Evolutionary conservation across 1,140 invertebrate genomes (phyloP), one percentile per base, ranked within the genome.

Genomic region (Eupristina koningsbergeri): DNA sequence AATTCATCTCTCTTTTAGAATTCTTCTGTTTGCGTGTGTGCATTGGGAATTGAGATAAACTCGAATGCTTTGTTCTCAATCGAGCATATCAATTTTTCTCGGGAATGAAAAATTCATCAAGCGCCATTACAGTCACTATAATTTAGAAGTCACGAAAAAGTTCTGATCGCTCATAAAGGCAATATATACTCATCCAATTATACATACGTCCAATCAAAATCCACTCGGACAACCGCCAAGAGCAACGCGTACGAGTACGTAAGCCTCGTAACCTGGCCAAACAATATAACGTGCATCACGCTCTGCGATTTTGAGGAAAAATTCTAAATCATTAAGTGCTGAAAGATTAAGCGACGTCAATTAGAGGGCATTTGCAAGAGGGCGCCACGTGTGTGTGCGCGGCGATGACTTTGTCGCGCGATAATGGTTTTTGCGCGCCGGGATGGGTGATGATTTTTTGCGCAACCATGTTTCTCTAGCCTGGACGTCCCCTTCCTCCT

Each of bases 181-280:
- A n/a, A 39, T 41, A 67, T 29, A 45, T 17, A 50, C 29, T 34
- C 73, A 74, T 31, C 45, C 73, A 74, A 50, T 50, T 50, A 74
- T n/a, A 41, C 39, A 71, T 26, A 31, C 47, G n/a, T 53, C 41
- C 73, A 75, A 75, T 75, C 73, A 75, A 75, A 75, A 75, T 75
- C 73, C 22, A 19, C 67, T 71, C 36, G 19, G 67, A 41, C 67
- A 71, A 71, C 36, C 26, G 39, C 39, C 67, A n/a, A 34, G 39
- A 71, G 67, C 67, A 71, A n/a, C 67, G 41, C 41, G 22, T n/a
- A n/a, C n/a, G n/a, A n/a, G n/a, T n/a, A n/a, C n/a, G 15, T 69
- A 22, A 0, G 11, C 5, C 41, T 45, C 41, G 41, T n/a, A n/a
- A n/a, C n/a, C 7, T 26, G 41, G 41, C 11, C 41, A 45, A 45